phyloP scores from a whole-genome alignment of 1,140 invertebrate species.

The Capitella teleta region DNA sequence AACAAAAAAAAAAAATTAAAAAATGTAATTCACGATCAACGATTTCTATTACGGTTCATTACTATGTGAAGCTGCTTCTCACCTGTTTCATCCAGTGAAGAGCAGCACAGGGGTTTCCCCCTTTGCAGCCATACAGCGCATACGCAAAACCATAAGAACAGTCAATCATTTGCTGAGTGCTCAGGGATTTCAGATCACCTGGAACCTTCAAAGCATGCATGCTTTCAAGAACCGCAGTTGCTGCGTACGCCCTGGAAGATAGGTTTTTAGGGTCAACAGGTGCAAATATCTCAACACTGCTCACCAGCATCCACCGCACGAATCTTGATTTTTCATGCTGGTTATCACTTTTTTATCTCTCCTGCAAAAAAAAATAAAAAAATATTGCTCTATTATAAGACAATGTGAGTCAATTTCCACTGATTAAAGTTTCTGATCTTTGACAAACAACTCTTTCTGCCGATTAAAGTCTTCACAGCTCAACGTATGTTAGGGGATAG shows the following conservation, averaged over 20 bases:
- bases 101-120: slow-evolving; percentile 69
- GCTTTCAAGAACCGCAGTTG: slow-evolving; percentile 62
- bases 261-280: not conserved
- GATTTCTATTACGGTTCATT: too few species aligned
- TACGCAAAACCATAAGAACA: slow-evolving; percentile 59
- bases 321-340: slow-evolving; percentile 58
- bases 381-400: too few species aligned
- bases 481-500: too few species aligned
- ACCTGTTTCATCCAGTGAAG: slow-evolving; percentile 57
- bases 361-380: slow-evolving; percentile 42
- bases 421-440: too few species aligned
- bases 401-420: too few species aligned
- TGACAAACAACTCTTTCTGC: too few species aligned
- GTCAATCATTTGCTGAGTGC: slow-evolving; percentile 74
- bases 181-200: slow-evolving; percentile 46
- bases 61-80: too few species aligned
- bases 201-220: slow-evolving; percentile 62
- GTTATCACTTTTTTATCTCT: slow-evolving; percentile 57
- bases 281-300: slow-evolving; percentile 1
- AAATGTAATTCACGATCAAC: too few species aligned
- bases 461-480: too few species aligned
- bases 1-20: too few species aligned
- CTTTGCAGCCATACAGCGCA: slow-evolving; percentile 59
- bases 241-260: slow-evolving; percentile 56
- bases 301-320: slow-evolving; percentile 73